A percentile compares a stretch with the other conserved stretches of the same genome.
phyloP scores from a whole-genome alignment of 2,888 invertebrate species.

The Clostera curtula region DNA sequence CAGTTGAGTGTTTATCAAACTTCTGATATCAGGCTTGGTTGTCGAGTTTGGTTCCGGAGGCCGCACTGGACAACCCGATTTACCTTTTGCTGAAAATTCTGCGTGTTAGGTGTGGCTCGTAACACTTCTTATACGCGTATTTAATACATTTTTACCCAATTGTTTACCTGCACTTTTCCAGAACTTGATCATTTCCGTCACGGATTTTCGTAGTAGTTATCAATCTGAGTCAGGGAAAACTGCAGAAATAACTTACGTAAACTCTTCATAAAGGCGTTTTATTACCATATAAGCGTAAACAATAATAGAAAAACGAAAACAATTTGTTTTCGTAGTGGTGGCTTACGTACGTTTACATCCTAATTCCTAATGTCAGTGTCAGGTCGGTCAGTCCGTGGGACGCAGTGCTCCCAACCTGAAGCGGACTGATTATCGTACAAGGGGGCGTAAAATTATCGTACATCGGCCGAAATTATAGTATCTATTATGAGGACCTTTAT shows the following conservation, averaged over 20 bases:
- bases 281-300: constrained; percentile 41
- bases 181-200: constrained; percentile 80
- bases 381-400: not conserved
- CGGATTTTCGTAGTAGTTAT: constrained; percentile 20
- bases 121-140: not conserved
- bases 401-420: no score
- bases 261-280: constrained; percentile 36
- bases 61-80: constrained; percentile 65
- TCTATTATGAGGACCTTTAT: no score
- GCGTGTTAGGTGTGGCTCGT: constrained; percentile 6
- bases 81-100: constrained; percentile 62
- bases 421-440: no score
- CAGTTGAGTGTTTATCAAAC: constrained; percentile 35
- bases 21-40: constrained; percentile 28
- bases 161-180: constrained; percentile 84
- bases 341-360: constrained; percentile 23
- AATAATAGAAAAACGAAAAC: constrained; percentile 44
- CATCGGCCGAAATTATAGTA: no score
- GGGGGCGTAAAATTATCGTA: no score
- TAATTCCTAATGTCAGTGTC: constrained; percentile 7
- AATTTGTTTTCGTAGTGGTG: constrained; percentile 25
- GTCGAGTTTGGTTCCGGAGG: constrained; percentile 50
- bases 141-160: no score
- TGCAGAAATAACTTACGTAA: constrained; percentile 25
- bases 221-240: constrained; percentile 19